Evolutionary conservation across 2,797 vertebrate genomes (phyloP), one percentile per base, ranked within the genome.

Genomic region (Odontamblyopus rebecca): DNA sequence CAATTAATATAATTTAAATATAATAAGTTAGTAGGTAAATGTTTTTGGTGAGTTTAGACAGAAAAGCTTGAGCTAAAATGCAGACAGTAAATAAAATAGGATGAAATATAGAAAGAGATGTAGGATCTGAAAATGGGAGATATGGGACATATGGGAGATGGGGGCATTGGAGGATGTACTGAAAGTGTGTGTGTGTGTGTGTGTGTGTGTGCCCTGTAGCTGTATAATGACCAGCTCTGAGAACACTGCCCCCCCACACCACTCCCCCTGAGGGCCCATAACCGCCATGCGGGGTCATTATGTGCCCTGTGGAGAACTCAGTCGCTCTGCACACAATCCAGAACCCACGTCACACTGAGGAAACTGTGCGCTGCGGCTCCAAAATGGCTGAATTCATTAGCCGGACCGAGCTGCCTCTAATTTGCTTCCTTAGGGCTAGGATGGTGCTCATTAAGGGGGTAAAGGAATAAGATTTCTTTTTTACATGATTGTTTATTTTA

Each of bases 281-380:
- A 93, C 89, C 84, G 84, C 92, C 89, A 88, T 79, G 85, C 84
- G 82, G 78, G 90, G 91, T 93, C 93, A 94, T 94, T 95, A 94
- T 94, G 92, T 82, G 87, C 89, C 91, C 88, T 80, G 85, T 92
- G 88, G 92, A 93, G 89, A 86, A 93, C 90, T 92, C 86, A 84
- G 86, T 84, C 74, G 82, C 77, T 82, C 81, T 78, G 86, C 89
- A 84, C 82, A 87, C 85, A 85, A 75, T 75, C 50, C 50, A 56
- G 50, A 74, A 87, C 83, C 77, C 62, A 82, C 62, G 82, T 79
- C 74, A 82, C 54, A 23, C 69, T 18, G 68, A 73, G 79, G 80
- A 85, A 65, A 86, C 86, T 88, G 89, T 89, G 91, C 88, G 79
- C 79, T 2, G 60, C 83, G 74, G 76, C 82, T 87, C 89, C 88